Percentiles rank a stretch among this genome's conserved stretches.
phyloP scores from a whole-genome alignment of 2,797 vertebrate genomes.

The Lophura swinhoii region DNA sequence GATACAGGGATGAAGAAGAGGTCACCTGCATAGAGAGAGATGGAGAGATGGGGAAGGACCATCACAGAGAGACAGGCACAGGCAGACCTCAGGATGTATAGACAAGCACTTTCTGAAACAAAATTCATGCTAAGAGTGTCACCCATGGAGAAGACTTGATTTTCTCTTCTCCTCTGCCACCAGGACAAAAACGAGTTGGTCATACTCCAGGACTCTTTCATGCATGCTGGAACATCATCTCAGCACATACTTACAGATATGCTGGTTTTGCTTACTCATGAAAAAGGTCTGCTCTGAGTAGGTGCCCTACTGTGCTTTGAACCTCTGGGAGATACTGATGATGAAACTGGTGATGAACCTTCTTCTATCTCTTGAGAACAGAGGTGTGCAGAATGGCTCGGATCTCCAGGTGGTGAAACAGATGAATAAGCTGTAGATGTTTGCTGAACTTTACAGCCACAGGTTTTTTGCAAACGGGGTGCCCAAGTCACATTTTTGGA shows the following conservation, averaged over 20 bases:
- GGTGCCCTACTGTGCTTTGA: not conserved
- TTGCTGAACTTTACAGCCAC: not conserved
- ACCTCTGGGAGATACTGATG: not conserved
- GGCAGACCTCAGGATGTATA: constrained; percentile 6
- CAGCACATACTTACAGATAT: not conserved
- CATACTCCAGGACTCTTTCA: not conserved
- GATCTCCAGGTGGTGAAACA: not conserved
- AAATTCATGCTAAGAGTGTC: not conserved
- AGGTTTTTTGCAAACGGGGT: not conserved
- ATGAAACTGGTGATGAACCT: not conserved
- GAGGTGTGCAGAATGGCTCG: not conserved
- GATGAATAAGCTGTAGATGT: not conserved
- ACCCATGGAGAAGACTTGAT: not conserved
- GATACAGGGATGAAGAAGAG: not conserved
- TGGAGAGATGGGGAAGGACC: not conserved
- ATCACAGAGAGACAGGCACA: not conserved
- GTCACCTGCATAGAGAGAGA: not conserved
- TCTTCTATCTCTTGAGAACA: not conserved
- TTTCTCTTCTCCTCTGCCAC: not conserved
- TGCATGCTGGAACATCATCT: not conserved
- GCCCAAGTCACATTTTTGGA: not conserved
- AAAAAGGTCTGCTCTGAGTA: not conserved
- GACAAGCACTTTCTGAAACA: not conserved
- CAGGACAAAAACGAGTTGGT: not conserved
- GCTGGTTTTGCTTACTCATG: not conserved